Conservation (phyloP, 2,113 vertebrate genomes). For the Megaceryle maxima region DNA sequence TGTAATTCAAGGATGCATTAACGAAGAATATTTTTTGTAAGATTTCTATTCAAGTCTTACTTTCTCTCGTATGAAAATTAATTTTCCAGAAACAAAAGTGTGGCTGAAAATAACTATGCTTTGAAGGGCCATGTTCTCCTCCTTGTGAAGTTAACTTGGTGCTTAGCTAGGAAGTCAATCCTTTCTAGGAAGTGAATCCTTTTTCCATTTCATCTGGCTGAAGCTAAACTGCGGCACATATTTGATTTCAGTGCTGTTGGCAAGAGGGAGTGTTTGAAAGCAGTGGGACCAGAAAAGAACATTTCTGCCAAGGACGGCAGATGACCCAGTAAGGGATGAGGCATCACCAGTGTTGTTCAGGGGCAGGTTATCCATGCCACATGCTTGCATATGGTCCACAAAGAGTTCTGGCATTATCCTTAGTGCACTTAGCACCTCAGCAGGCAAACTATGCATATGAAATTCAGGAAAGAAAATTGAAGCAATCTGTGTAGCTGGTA, state of each 20-base stretch:
- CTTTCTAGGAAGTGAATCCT: background rate
- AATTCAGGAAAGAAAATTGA: background rate
- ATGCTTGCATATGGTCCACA: background rate
- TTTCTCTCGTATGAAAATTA: background rate
- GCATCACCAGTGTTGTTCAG: background rate
- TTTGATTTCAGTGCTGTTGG: background rate
- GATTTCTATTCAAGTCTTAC: background rate
- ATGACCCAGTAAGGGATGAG: background rate
- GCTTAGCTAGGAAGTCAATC: background rate
- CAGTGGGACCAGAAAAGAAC: background rate
- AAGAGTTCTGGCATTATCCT: background rate
- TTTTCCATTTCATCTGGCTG: background rate
- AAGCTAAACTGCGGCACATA: background rate
- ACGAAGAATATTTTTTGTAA: background rate
- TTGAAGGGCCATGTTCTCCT: background rate
- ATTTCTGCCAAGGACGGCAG: background rate
- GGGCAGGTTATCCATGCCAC: background rate
- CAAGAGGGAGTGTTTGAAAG: background rate
- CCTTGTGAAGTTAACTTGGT: background rate
- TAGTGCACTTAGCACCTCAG: background rate
- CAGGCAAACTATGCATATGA: fast-evolving
- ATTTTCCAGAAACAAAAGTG: background rate
- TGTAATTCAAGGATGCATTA: background rate
- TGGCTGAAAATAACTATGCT: background rate
- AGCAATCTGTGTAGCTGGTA: background rate